phyloP scores from a whole-genome alignment of 2,888 invertebrate species.

The Hypercompe scribonia region DNA sequence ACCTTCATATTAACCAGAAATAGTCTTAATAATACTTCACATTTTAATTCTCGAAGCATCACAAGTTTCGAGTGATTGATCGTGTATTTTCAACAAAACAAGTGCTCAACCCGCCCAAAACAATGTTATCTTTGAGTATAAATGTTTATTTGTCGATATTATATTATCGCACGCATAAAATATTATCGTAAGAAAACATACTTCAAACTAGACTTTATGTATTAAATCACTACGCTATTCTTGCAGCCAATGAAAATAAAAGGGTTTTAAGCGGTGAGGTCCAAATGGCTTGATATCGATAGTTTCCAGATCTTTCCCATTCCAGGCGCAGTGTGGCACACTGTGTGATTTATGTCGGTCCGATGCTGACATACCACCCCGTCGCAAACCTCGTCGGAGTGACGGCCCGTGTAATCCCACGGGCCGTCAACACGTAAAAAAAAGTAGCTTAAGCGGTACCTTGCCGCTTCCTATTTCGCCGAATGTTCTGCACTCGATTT shows the following conservation, averaged over 20 bases:
- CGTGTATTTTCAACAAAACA: constrained; percentile 12
- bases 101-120: constrained; percentile 3
- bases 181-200: not conserved
- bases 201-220: not conserved
- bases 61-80: constrained; percentile 10
- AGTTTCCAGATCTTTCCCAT: too few species aligned
- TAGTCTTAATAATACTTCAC: not conserved
- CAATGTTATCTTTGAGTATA: constrained; percentile 3
- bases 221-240: not conserved
- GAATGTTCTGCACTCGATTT: not conserved
- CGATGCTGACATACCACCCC: too few species aligned
- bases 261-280: too few species aligned
- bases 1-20: not conserved
- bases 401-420: too few species aligned
- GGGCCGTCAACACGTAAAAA: too few species aligned
- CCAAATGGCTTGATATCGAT: too few species aligned
- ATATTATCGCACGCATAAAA: not conserved
- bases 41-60: not conserved
- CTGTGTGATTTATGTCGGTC: too few species aligned
- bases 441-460: too few species aligned
- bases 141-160: constrained; percentile 1
- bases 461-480: not conserved
- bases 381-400: too few species aligned
- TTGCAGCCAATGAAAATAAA: too few species aligned
- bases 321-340: too few species aligned